Percentiles rank a stretch among this genome's conserved stretches.
phyloP scores from a whole-genome alignment of 2,797 vertebrate species.

The Poecilia picta region DNA sequence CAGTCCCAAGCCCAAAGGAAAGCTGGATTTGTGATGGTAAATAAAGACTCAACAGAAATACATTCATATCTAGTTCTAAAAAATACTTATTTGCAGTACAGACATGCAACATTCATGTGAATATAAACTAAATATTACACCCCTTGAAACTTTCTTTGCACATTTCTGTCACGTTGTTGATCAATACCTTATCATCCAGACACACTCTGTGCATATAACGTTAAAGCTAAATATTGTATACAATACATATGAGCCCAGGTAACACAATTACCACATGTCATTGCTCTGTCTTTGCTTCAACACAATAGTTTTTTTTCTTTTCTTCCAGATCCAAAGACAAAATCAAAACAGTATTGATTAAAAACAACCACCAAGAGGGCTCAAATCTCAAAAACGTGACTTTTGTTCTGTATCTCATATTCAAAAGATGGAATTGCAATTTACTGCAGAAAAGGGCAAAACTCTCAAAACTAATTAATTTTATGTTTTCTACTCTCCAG shows the following conservation, averaged over 20 bases:
- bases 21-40: background rate
- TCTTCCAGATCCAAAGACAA: background rate
- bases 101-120: background rate
- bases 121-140: background rate
- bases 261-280: background rate
- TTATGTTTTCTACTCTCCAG: background rate
- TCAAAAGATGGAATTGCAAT: background rate
- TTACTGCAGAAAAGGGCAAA: conserved; percentile 3
- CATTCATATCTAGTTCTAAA: background rate
- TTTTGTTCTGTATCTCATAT: conserved; percentile 12
- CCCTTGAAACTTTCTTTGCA: background rate
- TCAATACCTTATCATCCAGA: conserved; percentile 16
- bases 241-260: background rate
- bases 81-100: background rate
- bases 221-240: conserved; percentile 8
- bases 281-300: background rate
- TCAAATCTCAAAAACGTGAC: background rate
- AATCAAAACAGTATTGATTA: background rate
- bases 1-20: background rate
- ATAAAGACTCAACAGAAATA: background rate
- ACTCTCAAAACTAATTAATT: background rate
- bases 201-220: background rate
- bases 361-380: background rate
- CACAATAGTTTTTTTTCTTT: background rate
- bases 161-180: background rate